Evolutionary conservation across 1,140 invertebrate species (phyloP).

Genomic region (Heterodera carotae): DNA sequence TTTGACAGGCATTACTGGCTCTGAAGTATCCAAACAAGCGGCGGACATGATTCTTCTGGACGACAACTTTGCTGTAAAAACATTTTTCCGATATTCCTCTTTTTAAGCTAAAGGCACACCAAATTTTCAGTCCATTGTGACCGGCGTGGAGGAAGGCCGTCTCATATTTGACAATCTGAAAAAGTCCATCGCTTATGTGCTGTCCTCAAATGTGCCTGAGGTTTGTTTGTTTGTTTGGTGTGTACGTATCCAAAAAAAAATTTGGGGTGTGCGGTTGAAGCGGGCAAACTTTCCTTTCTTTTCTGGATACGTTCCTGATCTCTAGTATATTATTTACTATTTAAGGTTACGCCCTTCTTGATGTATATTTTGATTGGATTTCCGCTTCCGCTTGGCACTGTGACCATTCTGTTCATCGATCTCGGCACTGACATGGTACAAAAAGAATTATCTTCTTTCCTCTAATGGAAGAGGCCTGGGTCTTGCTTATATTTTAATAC

Average conservation of each 20-base stretch:
- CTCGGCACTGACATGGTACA: slow-evolving; percentile 93
- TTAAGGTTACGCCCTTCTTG: slow-evolving; percentile 89
- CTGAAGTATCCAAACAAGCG: slow-evolving; percentile 98
- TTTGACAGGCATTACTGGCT: slow-evolving; percentile 86
- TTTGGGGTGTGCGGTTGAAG: too few species aligned
- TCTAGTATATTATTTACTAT: neutral
- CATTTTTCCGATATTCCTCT: neutral
- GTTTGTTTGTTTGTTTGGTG: neutral
- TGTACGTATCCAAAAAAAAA: too few species aligned
- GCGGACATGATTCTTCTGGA: slow-evolving; percentile 99
- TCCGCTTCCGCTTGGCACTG: slow-evolving; percentile 92
- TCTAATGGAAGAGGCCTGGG: too few species aligned
- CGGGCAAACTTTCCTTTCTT: too few species aligned
- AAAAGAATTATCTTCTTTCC: neutral
- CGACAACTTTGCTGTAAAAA: slow-evolving; percentile 82
- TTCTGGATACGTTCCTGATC: too few species aligned
- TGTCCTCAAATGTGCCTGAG: slow-evolving; percentile 98
- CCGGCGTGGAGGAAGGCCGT: slow-evolving; percentile 96
- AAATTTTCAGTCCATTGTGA: slow-evolving; percentile 80
- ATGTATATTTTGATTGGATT: slow-evolving; percentile 95
- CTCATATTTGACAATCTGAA: slow-evolving; percentile 99
- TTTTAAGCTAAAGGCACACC: neutral
- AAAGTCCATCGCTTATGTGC: slow-evolving; percentile 98
- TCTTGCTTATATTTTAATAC: too few species aligned
- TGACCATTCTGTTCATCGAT: slow-evolving; percentile 99